A percentile compares a stretch with the other conserved stretches of the same genome.
These are phyloP conservation scores for Notospermus geniculatus DNA, from an alignment of 1,140 invertebrate species.

Conservation along the genomic window DNA sequence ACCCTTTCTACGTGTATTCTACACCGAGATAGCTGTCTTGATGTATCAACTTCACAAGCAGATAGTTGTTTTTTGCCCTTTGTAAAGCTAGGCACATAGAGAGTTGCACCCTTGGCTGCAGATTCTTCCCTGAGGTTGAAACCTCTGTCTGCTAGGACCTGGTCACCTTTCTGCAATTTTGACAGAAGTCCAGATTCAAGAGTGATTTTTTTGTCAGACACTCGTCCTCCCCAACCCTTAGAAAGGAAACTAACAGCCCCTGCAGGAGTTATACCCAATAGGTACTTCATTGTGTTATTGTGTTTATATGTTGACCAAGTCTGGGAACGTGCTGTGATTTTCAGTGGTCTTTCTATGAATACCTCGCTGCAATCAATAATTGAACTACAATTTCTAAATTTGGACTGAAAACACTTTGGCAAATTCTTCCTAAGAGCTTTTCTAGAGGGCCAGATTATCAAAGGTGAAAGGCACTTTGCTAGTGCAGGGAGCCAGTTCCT, in stretches of 20 bases:
- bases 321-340: constrained; percentile 22
- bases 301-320: constrained; percentile 37
- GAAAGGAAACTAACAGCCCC: constrained; percentile 10
- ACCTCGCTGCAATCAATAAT: constrained; percentile 37
- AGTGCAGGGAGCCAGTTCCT: too few relatives aligned
- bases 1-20: constrained; percentile 24
- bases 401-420: too few relatives aligned
- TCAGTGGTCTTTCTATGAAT: constrained; percentile 26
- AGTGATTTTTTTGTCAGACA: constrained; percentile 14
- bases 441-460: too few relatives aligned
- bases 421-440: too few relatives aligned
- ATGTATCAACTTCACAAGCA: not conserved
- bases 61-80: constrained; percentile 9
- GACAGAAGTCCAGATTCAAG: not conserved
- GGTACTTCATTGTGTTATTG: constrained; percentile 31
- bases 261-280: constrained; percentile 27
- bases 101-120: not conserved
- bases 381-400: too few relatives aligned
- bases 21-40: constrained; percentile 15
- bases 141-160: constrained; percentile 16
- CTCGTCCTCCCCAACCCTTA: constrained; percentile 13
- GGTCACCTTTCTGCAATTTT: not conserved
- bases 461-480: too few relatives aligned
- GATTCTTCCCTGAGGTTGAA: constrained; percentile 13
- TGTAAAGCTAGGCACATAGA: too few relatives aligned